Percentiles rank a stretch among this genome's conserved stretches.
Evolutionary conservation across 2,888 invertebrate species (phyloP).

Genomic region (Pyrrhia umbra): DNA sequence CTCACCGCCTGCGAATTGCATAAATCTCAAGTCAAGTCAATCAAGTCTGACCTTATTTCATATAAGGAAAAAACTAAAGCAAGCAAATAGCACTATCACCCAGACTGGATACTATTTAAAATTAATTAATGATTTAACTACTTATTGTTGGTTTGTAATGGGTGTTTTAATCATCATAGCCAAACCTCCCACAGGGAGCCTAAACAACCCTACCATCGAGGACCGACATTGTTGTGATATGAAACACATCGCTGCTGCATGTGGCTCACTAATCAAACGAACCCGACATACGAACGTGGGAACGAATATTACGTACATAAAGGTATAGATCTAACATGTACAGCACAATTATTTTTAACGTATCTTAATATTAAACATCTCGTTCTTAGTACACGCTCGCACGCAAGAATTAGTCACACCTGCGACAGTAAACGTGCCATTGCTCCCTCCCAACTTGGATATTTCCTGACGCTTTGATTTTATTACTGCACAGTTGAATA

Average conservation of each 20-base stretch:
- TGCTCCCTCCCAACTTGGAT: constrained; percentile 66
- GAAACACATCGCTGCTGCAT: constrained; percentile 22
- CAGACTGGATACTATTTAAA: too few relatives aligned
- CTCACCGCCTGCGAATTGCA: too few relatives aligned
- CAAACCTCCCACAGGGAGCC: too few relatives aligned
- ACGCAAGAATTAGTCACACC: constrained; percentile 75
- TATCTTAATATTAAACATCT: constrained; percentile 50
- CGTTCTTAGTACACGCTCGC: constrained; percentile 57
- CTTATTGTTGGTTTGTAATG: too few relatives aligned
- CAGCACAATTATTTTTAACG: constrained; percentile 46
- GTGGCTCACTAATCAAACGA: constrained; percentile 22
- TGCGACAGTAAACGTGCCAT: constrained; percentile 71
- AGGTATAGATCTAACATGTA: constrained; percentile 53
- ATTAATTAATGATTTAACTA: too few relatives aligned
- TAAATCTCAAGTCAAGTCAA: too few relatives aligned
- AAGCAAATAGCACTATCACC: too few relatives aligned
- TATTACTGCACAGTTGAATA: constrained; percentile 67
- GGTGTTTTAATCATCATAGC: too few relatives aligned
- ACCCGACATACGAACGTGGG: constrained; percentile 42
- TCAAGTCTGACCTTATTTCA: too few relatives aligned
- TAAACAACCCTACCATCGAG: too few relatives aligned
- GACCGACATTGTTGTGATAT: constrained; percentile 31
- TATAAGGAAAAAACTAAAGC: too few relatives aligned
- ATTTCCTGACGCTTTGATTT: constrained; percentile 67
- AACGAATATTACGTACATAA: constrained; percentile 41